phyloP scores from a whole-genome alignment of 2,888 invertebrate genomes.

The Augochlorella aurata region DNA sequence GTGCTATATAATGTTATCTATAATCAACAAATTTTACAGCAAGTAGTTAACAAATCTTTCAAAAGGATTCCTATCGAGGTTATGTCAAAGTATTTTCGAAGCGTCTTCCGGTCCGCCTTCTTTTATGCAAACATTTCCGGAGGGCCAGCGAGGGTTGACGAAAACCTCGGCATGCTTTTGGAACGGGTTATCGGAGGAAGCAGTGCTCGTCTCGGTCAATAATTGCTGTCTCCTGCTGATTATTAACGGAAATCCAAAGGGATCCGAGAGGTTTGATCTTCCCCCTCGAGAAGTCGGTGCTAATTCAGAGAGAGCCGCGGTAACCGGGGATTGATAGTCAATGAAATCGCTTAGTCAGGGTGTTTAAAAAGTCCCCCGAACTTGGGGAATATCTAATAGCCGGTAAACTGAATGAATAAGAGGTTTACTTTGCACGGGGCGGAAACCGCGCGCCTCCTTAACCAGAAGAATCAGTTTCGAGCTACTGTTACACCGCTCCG shows the following conservation, averaged over 20 bases:
- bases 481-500: not conserved
- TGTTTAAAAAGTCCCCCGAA: slow-evolving; percentile 14
- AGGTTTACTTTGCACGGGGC: not conserved
- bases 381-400: slow-evolving; percentile 8
- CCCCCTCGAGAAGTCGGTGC: not conserved
- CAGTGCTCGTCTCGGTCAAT: slow-evolving; percentile 15
- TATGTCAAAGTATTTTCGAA: too few relatives aligned
- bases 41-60: too few relatives aligned
- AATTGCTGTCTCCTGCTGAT: slow-evolving; percentile 24
- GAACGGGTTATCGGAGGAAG: slow-evolving; percentile 40
- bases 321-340: not conserved
- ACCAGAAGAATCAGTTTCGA: not conserved
- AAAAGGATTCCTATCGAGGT: too few relatives aligned
- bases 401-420: slow-evolving; percentile 7
- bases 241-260: slow-evolving; percentile 17
- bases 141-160: not conserved
- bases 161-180: slow-evolving; percentile 41
- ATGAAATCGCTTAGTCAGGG: slow-evolving; percentile 1
- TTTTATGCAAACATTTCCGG: too few relatives aligned
- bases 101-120: too few relatives aligned
- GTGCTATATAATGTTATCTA: too few relatives aligned
- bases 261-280: not conserved
- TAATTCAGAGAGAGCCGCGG: not conserved
- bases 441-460: not conserved
- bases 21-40: too few relatives aligned